Evolutionary conservation across 2,888 invertebrate species (phyloP).

Genomic region (Caradrina kadenii): DNA sequence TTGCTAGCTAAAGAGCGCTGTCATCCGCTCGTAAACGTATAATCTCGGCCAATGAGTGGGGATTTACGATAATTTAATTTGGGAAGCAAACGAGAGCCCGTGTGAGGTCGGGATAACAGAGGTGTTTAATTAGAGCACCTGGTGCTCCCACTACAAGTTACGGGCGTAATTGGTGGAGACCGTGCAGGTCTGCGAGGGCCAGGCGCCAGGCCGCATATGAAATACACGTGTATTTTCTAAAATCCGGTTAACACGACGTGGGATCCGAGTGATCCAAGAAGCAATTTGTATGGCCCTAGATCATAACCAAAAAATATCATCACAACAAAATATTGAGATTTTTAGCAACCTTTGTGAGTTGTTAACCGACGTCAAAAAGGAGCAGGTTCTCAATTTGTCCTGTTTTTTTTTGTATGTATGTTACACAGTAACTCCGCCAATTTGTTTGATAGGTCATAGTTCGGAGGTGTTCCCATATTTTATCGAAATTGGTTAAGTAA

Average conservation of each 20-base stretch:
- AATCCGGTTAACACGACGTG: background rate
- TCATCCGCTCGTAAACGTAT: constrained; percentile 63
- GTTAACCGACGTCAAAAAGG: too few species aligned
- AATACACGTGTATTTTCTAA: constrained; percentile 25
- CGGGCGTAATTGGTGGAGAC: constrained; percentile 54
- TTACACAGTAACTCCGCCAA: too few species aligned
- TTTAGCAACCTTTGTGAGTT: too few species aligned
- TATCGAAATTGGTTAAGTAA: too few species aligned
- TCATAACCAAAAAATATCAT: too few species aligned
- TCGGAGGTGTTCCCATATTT: too few species aligned
- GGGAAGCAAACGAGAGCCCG: constrained; percentile 58
- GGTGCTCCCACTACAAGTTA: constrained; percentile 63
- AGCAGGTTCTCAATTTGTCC: too few species aligned
- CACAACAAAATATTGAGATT: too few species aligned
- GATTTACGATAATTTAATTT: constrained; percentile 76
- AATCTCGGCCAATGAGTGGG: constrained; percentile 66
- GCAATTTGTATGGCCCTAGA: too few species aligned
- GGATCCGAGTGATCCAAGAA: background rate
- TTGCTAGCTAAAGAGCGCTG: constrained; percentile 66
- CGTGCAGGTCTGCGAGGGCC: constrained; percentile 17
- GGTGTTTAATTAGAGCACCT: constrained; percentile 73
- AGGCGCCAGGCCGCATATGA: constrained; percentile 19
- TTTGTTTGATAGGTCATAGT: too few species aligned
- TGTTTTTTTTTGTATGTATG: too few species aligned
- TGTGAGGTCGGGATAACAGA: constrained; percentile 64